Base-by-base conservation (phyloP, 2,797 vertebrate genomes). In the Uromys caudimaculatus region DNA sequence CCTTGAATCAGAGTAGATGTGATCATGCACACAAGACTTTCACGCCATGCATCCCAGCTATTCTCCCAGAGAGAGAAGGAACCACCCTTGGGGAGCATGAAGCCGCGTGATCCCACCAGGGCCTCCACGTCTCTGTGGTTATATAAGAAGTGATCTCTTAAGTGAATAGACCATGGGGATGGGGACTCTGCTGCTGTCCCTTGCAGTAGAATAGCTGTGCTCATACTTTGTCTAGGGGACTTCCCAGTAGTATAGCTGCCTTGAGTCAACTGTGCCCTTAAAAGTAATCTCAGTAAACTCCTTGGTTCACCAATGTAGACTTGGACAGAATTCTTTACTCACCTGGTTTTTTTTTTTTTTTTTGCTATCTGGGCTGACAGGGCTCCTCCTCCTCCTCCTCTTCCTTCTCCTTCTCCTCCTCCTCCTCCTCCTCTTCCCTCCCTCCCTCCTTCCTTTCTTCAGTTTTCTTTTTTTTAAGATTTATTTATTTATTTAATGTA, bases 351-450 rank as follows among this genome's bases (percentile, higher is more conserved):
- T n/a, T 16, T 10, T 17, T 11, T 60, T 60, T 56, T 27, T n/a
- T 16, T 10, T 17, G 44, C 16, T 85, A 38, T 71, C 27, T 76
- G 17, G 19, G 35, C 35, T n/a, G 35, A 69, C 35, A 19, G 35
- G 67, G 16, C 5, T 17, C 32, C 14, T n/a, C 64, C 16, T n/a
- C 3, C 35, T 69, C 67, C 1, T n/a, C 35, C 35, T 69, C 35
- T 6, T n/a, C 67, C 14, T 54, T 16, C 52, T 16, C 16, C 52
- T 16, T 54, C 52, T 3, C 16, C 52, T 12, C 16, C 14, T 12
- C 3, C 54, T 44, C 16, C 2, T 6, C 6, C 16, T 19, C 5
- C 67, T 13, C 4, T 1, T 1, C 6, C 62, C 3, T 60, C 29
- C 29, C 14, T 0, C 2, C 6, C 14, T 64, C 3, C 9, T 64